Percentiles rank a stretch among this genome's conserved stretches.
phyloP scores from a whole-genome alignment of 2,888 invertebrate species.

The Venusia cambrica region DNA sequence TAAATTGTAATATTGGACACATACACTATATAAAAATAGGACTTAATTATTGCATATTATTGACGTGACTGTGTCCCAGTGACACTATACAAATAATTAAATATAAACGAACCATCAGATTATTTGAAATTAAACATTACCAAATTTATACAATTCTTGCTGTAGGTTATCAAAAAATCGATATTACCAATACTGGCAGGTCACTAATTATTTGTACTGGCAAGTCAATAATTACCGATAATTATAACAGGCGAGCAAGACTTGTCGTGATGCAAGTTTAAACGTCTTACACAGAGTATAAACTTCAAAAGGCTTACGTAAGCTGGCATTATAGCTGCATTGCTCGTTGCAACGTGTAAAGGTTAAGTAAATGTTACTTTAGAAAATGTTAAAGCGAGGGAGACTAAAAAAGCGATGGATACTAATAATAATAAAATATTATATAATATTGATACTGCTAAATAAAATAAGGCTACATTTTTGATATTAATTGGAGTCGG shows the following conservation, averaged over 20 bases:
- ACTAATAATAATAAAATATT: no score
- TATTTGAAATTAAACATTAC: no score
- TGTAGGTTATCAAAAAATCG: slow-evolving; percentile 4
- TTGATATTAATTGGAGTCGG: no score
- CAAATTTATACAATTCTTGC: not conserved
- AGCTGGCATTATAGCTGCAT: slow-evolving; percentile 13
- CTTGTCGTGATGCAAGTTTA: slow-evolving; percentile 10
- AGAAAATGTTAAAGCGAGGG: slow-evolving; percentile 10
- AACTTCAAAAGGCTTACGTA: slow-evolving; percentile 10
- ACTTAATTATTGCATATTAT: no score
- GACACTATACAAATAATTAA: no score
- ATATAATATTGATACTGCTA: no score
- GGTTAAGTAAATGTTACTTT: slow-evolving; percentile 23
- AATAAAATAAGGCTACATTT: no score
- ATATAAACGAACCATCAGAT: no score
- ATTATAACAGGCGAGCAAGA: slow-evolving; percentile 7
- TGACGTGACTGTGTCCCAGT: no score
- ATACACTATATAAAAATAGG: no score
- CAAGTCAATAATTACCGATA: slow-evolving; percentile 13
- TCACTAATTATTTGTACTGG: slow-evolving; percentile 5
- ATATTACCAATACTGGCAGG: slow-evolving; percentile 2
- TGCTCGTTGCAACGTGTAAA: slow-evolving; percentile 16
- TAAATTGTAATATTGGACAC: no score
- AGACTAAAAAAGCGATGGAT: no score
- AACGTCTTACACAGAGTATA: slow-evolving; percentile 11